Evolutionary conservation across 1,140 invertebrate species (phyloP).

Genomic region (Lepidurus couesii): DNA sequence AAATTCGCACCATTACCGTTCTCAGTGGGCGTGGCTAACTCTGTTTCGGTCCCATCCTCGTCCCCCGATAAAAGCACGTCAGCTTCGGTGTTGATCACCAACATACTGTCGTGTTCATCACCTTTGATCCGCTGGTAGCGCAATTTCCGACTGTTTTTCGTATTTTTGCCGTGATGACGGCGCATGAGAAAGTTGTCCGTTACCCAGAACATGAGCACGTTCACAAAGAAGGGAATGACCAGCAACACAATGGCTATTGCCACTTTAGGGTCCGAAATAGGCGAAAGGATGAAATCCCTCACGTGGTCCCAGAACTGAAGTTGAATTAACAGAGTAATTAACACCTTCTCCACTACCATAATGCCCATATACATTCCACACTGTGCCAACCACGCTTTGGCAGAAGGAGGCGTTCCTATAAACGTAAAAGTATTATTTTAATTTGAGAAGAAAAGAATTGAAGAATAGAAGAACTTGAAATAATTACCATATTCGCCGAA

Average conservation of each 20-base stretch:
- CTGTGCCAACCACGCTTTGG: slow-evolving; percentile 63
- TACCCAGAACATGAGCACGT: slow-evolving; percentile 78
- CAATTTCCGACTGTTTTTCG: slow-evolving; percentile 43
- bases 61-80: slow-evolving; percentile 51
- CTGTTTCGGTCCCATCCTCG: slow-evolving; percentile 45
- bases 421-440: slow-evolving; percentile 35
- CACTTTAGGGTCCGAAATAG: slow-evolving; percentile 61
- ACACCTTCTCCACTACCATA: slow-evolving; percentile 60
- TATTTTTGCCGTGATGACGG: slow-evolving; percentile 37
- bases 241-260: slow-evolving; percentile 70
- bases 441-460: slow-evolving; percentile 25
- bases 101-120: slow-evolving; percentile 38
- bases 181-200: slow-evolving; percentile 74
- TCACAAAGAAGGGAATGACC: slow-evolving; percentile 73
- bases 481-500: slow-evolving; percentile 68
- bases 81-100: slow-evolving; percentile 48
- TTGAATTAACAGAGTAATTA: slow-evolving; percentile 57
- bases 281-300: slow-evolving; percentile 61
- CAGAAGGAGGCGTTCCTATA: slow-evolving; percentile 59
- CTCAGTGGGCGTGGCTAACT: slow-evolving; percentile 30
- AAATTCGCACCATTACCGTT: not conserved
- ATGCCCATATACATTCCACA: slow-evolving; percentile 60
- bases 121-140: slow-evolving; percentile 51
- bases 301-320: slow-evolving; percentile 57
- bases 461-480: slow-evolving; percentile 29